These are phyloP conservation scores for Micoletzkya japonica DNA, from an alignment of 2,888 invertebrate genomes.

Conservation along the genomic window DNA sequence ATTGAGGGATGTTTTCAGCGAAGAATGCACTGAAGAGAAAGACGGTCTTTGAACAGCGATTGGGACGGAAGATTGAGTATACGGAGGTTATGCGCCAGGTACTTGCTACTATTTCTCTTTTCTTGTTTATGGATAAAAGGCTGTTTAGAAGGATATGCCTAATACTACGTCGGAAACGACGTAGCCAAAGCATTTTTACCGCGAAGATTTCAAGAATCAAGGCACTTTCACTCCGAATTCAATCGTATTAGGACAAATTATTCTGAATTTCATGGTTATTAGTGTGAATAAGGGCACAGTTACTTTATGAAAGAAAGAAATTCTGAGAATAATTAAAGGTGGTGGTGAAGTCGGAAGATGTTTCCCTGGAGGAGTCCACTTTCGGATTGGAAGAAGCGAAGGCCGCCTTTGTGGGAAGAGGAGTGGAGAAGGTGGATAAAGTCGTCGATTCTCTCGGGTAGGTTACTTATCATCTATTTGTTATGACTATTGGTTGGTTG, in stretches of 20 bases:
- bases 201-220: background rate
- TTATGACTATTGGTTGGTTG: background rate
- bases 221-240: too few relatives aligned
- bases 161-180: too few relatives aligned
- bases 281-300: too few relatives aligned
- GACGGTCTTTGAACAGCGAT: constrained; percentile 40
- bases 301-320: too few relatives aligned
- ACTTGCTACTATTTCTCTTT: too few relatives aligned
- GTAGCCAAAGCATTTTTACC: too few relatives aligned
- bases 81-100: constrained; percentile 12
- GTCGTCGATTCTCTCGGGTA: constrained; percentile 8
- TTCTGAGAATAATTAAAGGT: background rate
- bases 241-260: background rate
- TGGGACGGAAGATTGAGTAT: constrained; percentile 38
- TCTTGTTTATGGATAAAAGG: too few relatives aligned
- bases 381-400: constrained; percentile 26
- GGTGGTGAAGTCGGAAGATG: constrained; percentile 16
- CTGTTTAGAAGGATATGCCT: too few relatives aligned
- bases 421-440: constrained; percentile 18
- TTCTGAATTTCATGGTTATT: too few relatives aligned
- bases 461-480: background rate
- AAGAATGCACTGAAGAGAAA: constrained; percentile 37
- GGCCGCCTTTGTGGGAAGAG: background rate
- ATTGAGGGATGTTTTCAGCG: constrained; percentile 29
- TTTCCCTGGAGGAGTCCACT: constrained; percentile 9